Evolutionary conservation across 2,113 vertebrate genomes (phyloP).

Genomic region (Bubo blakistoni): DNA sequence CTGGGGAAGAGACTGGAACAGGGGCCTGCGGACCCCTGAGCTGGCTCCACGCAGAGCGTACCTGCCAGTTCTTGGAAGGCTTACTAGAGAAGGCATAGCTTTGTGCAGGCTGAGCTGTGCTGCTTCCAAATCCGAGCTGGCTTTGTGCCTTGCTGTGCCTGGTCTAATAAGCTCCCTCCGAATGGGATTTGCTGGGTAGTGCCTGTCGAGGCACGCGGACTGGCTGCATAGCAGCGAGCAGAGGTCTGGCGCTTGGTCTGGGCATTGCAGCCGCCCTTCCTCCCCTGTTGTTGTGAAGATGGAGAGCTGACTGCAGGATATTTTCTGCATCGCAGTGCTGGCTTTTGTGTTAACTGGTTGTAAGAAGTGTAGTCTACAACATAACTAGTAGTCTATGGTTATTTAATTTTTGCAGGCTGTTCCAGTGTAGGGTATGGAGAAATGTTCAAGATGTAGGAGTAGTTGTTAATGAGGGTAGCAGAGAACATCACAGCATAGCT

Average conservation of each 20-base stretch:
- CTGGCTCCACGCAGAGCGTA: background rate
- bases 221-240: background rate
- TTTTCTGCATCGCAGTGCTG: background rate
- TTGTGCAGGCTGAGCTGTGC: background rate
- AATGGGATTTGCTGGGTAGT: background rate
- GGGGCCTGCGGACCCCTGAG: background rate
- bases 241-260: background rate
- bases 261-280: background rate
- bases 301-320: background rate
- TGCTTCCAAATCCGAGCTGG: background rate
- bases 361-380: accelerated
- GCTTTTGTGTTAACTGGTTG: background rate
- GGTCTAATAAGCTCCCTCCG: background rate
- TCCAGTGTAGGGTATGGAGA: background rate
- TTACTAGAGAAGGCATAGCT: background rate
- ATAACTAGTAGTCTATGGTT: background rate
- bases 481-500: background rate
- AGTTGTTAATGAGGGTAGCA: background rate
- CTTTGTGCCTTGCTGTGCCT: background rate
- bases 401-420: background rate
- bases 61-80: background rate
- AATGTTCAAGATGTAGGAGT: background rate
- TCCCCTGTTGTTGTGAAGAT: background rate
- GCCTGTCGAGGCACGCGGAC: background rate
- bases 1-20: background rate